Evolutionary conservation across 1,140 invertebrate genomes (phyloP).

Genomic region (Wasmannia auropunctata): DNA sequence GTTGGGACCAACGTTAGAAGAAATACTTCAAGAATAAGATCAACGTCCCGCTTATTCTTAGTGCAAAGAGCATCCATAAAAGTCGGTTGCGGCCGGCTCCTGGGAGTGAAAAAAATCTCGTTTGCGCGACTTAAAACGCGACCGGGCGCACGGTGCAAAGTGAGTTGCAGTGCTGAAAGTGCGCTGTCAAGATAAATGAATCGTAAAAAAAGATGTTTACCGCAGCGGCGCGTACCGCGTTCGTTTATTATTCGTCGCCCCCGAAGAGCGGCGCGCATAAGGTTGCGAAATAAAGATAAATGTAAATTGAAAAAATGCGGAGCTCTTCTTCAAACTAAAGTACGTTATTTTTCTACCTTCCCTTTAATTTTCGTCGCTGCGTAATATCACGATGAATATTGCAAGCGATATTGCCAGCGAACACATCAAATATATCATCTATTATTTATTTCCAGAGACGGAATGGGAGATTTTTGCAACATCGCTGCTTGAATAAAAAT

Average conservation of each 20-base stretch:
- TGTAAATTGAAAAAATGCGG: constrained; percentile 57
- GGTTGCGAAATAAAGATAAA: constrained; percentile 53
- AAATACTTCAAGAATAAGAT: constrained; percentile 36
- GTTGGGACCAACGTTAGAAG: constrained; percentile 1
- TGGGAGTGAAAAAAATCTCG: constrained; percentile 41
- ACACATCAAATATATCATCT: background rate
- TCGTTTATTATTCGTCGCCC: constrained; percentile 45
- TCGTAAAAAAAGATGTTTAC: constrained; percentile 43
- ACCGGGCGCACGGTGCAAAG: constrained; percentile 17
- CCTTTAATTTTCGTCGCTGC: constrained; percentile 21
- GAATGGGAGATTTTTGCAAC: background rate
- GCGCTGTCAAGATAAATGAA: constrained; percentile 47
- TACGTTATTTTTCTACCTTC: constrained; percentile 33
- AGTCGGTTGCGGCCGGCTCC: constrained; percentile 1
- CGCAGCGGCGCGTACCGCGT: background rate
- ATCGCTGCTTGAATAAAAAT: background rate
- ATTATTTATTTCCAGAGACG: background rate
- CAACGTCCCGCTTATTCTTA: constrained; percentile 27
- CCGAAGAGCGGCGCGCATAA: constrained; percentile 23
- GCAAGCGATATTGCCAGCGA: background rate
- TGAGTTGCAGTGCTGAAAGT: constrained; percentile 36
- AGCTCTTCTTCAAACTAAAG: constrained; percentile 36
- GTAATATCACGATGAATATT: constrained; percentile 24
- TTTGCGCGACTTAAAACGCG: constrained; percentile 36
- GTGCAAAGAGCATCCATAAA: constrained; percentile 49